Base-by-base conservation (phyloP, 1,140 invertebrate genomes). In the Drosophila sturtevanti region DNA sequence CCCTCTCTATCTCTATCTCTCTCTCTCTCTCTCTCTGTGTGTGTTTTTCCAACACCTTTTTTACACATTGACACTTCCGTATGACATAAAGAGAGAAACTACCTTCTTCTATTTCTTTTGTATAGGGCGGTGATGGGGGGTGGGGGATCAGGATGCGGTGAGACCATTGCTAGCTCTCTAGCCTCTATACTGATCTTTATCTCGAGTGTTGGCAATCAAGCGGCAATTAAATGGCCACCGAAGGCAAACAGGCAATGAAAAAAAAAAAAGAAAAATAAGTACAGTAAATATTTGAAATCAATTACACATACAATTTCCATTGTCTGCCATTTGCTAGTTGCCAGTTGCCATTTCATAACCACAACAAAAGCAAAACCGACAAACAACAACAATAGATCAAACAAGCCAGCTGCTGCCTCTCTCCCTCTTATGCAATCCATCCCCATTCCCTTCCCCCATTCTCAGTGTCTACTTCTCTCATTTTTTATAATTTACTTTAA, bases 31-130 rank as follows among this genome's bases (percentile, higher is more conserved):
- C 9, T 60, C 52, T 71, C 61, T 62, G 64, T 66, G 59, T 87
- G 65, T 81, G 71, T 78, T 89, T 87, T 89, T 54, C 79, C 84
- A 82, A 78, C 82, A 79, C 84, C 72, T 87, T 89, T 89, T 82
- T 73, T 79, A 86, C 81, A 84, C 81, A 84, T 86, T 85, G 77
- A 85, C 81, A 85, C 81, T 85, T 85, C 78, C 81, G 77, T 80
- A 77, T 80, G 66, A 31, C 22, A 61, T 34, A 54, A 12, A 63
- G 52, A 69, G 11, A n/a, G 22, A 24, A 16, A 22, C 48, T 24
- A 55, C 58, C 22, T 37, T 7, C 18, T 56, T 34, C 11, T 56
- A 34, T 34, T 5, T 37, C 10, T 38, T n/a, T 41, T 31, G 38
- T n/a, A n/a, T n/a, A n/a, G n/a, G n/a, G n/a, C n/a, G 37, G 3